Evolutionary conservation across 2,797 vertebrate genomes (phyloP), one percentile per base, ranked within the genome.

Genomic region (Pangasius krempfi): DNA sequence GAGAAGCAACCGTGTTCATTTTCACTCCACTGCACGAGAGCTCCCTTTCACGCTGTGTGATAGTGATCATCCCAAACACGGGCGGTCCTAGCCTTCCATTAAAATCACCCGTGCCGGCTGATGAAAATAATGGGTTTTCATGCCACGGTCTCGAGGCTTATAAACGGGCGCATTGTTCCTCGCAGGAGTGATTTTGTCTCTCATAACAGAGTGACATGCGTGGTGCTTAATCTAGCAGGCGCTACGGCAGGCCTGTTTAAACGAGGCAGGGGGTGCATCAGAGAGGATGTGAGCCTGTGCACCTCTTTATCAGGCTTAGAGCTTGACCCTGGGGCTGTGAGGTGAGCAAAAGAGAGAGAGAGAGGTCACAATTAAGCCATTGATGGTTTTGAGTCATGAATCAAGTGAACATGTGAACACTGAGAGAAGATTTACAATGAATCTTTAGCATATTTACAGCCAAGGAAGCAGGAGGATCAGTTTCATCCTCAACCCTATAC

Each of bases 81-180:
- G 88, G 54, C 83, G 84, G 75, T 85, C 78, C 33, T 52, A 87
- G 86, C 76, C 68, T 83, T 88, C 84, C 89, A 91, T 88, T 86
- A 86, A 90, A 91, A 85, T 89, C 86, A 83, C 75, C 88, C 62
- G 70, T 54, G 58, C 86, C 40, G 40, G 82, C 88, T 88, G 91
- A 91, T 90, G 90, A 90, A 91, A 89, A 91, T 90, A 89, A 91
- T 56, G 75, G 88, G 88, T 86, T 90, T 89, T 90, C 76, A 80
- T 82, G 84, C 83, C 79, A 79, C 5, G 37, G 62, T 87, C 85
- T 80, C 79, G 79, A 90, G 88, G 89, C 90, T 90, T 90, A 90
- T 66, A 88, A 88, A 72, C 66, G 7, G 64, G 44, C 64, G 13
- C 73, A 87, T 89, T 88, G 89, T 89, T 90, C 84, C 44, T 86